These are phyloP conservation scores for Ametastegia equiseti DNA, from an alignment of 2,888 invertebrate species.

Conservation along the genomic window DNA sequence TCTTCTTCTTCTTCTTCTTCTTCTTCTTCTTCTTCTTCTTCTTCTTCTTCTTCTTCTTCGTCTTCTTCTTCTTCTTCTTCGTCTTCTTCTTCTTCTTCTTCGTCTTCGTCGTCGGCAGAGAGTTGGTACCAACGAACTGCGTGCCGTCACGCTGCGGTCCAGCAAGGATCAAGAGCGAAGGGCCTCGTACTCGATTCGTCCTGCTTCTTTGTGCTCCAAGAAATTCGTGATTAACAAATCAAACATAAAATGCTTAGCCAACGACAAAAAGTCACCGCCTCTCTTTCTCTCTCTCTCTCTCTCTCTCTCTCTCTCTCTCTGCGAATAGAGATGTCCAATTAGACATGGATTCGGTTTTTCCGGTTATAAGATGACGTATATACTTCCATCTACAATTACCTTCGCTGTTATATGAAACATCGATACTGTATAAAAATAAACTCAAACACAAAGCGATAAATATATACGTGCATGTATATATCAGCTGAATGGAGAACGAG, in stretches of 20 bases:
- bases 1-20: too few species aligned
- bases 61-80: background rate
- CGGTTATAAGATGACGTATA: background rate
- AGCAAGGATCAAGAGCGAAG: background rate
- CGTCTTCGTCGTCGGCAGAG: background rate
- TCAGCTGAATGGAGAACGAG: too few species aligned
- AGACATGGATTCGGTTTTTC: constrained; percentile 3
- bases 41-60: background rate
- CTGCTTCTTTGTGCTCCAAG: constrained; percentile 15
- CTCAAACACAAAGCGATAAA: background rate
- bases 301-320: background rate
- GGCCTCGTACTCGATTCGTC: constrained; percentile 32
- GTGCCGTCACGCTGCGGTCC: too few species aligned
- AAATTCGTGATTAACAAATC: constrained; percentile 42
- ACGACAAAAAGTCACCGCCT: constrained; percentile 5
- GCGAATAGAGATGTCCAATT: constrained; percentile 25
- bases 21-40: background rate
- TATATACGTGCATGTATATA: too few species aligned
- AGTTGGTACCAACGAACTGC: background rate
- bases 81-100: background rate
- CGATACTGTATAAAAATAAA: background rate
- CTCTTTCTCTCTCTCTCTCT: background rate
- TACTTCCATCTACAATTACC: constrained; percentile 10
- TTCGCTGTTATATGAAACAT: background rate
- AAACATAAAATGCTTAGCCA: constrained; percentile 35